phyloP scores from a whole-genome alignment of 2,888 invertebrate species.

The Chromoteleia sp. region DNA sequence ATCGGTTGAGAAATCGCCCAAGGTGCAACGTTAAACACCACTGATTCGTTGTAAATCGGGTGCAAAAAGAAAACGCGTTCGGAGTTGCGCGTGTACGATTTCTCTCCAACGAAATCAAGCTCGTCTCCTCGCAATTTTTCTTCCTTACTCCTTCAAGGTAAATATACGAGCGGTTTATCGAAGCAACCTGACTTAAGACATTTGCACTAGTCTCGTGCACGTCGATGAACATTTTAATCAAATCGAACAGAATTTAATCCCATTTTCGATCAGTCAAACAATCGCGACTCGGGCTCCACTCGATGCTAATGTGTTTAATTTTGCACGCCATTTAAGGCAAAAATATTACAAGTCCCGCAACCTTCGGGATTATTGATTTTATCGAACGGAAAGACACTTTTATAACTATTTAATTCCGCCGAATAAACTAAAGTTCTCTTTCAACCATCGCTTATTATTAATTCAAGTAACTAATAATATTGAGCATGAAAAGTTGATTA shows the following conservation, averaged over 20 bases:
- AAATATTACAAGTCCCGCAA: background rate
- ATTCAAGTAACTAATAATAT: background rate
- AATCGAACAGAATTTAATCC: conserved; percentile 49
- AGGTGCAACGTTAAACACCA: conserved; percentile 81
- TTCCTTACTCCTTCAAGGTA: conserved; percentile 67
- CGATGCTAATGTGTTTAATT: conserved; percentile 34
- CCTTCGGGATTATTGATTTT: background rate
- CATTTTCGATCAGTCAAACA: conserved; percentile 45
- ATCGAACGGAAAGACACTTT: background rate
- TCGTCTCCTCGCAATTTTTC: conserved; percentile 67
- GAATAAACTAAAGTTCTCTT: background rate
- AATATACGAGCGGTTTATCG: conserved; percentile 69
- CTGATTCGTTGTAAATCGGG: conserved; percentile 78
- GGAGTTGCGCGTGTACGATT: conserved; percentile 65
- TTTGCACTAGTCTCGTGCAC: conserved; percentile 61
- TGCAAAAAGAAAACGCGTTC: conserved; percentile 67
- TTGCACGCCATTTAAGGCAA: conserved; percentile 24
- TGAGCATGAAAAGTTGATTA: too few species aligned
- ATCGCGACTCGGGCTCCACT: conserved; percentile 1
- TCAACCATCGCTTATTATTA: background rate
- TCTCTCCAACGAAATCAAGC: conserved; percentile 66
- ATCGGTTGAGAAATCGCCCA: conserved; percentile 80
- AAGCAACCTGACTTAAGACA: conserved; percentile 65
- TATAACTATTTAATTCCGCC: background rate
- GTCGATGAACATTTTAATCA: conserved; percentile 64